A percentile compares a stretch with the other conserved stretches of the same genome.
These are phyloP conservation scores for Melierax canorus DNA, from an alignment of 2,113 vertebrate species.

Conservation along the genomic window DNA sequence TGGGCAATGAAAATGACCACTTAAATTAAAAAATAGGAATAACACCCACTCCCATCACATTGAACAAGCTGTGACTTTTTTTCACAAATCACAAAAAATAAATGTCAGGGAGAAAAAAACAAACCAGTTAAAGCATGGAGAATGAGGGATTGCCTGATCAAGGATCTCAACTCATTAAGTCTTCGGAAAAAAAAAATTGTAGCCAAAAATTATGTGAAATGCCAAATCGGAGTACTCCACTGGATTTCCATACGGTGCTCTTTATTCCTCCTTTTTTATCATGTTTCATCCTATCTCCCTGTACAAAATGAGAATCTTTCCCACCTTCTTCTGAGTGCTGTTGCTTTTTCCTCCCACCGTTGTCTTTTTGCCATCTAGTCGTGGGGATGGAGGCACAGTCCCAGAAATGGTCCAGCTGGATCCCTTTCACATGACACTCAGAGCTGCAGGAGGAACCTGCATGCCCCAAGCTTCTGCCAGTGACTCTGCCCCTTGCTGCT, in stretches of 20 bases:
- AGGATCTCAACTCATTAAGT: background rate
- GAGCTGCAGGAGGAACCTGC: background rate
- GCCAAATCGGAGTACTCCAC: background rate
- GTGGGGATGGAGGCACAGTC: rapidly evolving
- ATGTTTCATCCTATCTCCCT: background rate
- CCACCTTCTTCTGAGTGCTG: background rate
- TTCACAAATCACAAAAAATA: background rate
- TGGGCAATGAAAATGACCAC: background rate
- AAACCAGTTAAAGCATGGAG: background rate
- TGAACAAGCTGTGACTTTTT: background rate
- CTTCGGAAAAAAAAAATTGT: background rate
- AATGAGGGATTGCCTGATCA: background rate
- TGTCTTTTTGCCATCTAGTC: background rate
- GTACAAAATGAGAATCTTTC: background rate
- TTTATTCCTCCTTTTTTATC: background rate
- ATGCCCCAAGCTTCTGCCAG: background rate
- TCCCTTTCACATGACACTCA: background rate
- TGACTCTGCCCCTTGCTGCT: background rate
- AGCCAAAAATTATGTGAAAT: background rate
- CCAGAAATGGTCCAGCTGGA: background rate
- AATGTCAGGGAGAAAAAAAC: background rate
- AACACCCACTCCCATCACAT: background rate
- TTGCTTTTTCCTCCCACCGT: background rate
- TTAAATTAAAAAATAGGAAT: background rate
- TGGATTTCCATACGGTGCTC: background rate